Evolutionary conservation across 1,140 invertebrate species (phyloP), one percentile per base, ranked within the genome.

Genomic region (Nixonia krombeini): DNA sequence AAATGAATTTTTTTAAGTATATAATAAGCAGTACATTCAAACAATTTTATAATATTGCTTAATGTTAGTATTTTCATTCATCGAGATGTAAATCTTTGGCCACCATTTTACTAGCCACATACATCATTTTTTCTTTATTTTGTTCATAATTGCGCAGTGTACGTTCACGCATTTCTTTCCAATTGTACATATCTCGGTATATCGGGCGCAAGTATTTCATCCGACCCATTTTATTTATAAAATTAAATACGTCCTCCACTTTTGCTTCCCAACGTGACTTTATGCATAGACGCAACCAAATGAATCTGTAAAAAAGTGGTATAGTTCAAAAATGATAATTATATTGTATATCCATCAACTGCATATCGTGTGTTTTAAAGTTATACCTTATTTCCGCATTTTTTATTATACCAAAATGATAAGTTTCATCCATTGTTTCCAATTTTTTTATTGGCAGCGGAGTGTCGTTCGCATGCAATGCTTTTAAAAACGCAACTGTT

Each of bases 121-220:
- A 89, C 93, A 96, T 96, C 94, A 96, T 95, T 74, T 89, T 87
- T 33, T 88, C 79, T 76, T 90, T 89, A 59, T 94, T 89, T 18
- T 85, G 80, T 12, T 89, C 76, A 82, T 92, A 96, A 70, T 91
- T 94, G 15, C 91, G 86, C 21, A 96, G 88, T 0, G 94, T 91
- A 49, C 70, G 73, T 8, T 87, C 78, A 45, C 93, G 87, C 0
- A 89, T 87, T 49, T 89, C 89, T 52, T 91, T 87, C 94, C 94
- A 96, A 1, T 83, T 87, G 69, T 92, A 94, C n/a, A 96, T 81
- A 73, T 94, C 94, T 63, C 93, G 90, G 79, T 95, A 97, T 37
- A 97, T 87, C 9, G 95, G 94, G 38, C 93, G 86, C 0, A 94
- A 90, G 86, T 91, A 97, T 78, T 97, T 97, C 92, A 97, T 94